These are phyloP conservation scores for Remorina albescens DNA, from an alignment of 2,797 vertebrate species.

Conservation along the genomic window DNA sequence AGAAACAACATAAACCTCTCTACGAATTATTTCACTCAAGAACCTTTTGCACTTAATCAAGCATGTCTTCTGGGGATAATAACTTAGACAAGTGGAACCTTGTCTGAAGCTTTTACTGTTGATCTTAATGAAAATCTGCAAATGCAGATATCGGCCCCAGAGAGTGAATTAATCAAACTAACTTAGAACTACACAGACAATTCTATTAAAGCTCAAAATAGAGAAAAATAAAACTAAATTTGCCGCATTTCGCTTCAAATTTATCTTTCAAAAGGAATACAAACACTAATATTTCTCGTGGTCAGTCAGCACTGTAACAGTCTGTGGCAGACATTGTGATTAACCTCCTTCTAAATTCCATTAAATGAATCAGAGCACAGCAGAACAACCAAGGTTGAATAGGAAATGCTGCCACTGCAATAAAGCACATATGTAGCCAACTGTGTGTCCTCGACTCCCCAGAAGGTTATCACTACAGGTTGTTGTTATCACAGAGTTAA, in stretches of 20 bases:
- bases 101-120: slow-evolving; percentile 76
- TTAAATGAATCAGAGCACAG: slow-evolving; percentile 81
- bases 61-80: slow-evolving; percentile 72
- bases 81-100: slow-evolving; percentile 72
- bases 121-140: slow-evolving; percentile 86
- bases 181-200: slow-evolving; percentile 59
- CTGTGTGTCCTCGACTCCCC: slow-evolving; percentile 76
- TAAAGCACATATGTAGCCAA: slow-evolving; percentile 74
- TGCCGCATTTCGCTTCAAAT: slow-evolving; percentile 33
- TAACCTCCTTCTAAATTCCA: slow-evolving; percentile 80
- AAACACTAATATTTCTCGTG: slow-evolving; percentile 60
- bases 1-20: slow-evolving; percentile 48
- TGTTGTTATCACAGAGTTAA: slow-evolving; percentile 83
- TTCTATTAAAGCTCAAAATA: slow-evolving; percentile 55
- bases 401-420: slow-evolving; percentile 75
- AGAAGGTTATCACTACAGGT: slow-evolving; percentile 82
- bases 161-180: slow-evolving; percentile 81
- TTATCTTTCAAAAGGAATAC: slow-evolving; percentile 46
- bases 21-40: slow-evolving; percentile 39
- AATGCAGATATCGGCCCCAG: slow-evolving; percentile 75
- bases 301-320: slow-evolving; percentile 63
- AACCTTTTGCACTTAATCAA: slow-evolving; percentile 68
- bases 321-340: slow-evolving; percentile 76
- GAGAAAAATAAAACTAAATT: slow-evolving; percentile 10
- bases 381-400: slow-evolving; percentile 77